Evolutionary conservation across 2,888 invertebrate species (phyloP), one percentile per base, ranked within the genome.

Genomic region (Timema cristinae): DNA sequence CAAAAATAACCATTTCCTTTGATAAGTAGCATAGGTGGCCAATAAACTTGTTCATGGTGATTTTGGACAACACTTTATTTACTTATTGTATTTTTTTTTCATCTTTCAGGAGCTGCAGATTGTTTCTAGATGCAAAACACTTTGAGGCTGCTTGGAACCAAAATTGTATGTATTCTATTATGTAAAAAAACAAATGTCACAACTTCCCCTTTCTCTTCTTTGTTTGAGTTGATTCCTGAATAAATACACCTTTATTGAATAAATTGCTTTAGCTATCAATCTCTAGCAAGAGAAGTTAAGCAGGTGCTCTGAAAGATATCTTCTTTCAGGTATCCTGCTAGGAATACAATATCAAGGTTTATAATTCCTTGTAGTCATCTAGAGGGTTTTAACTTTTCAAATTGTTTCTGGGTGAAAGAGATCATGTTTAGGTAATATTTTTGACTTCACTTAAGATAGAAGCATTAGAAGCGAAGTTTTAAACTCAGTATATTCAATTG

Each of bases 321-420:
- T n/a, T n/a, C n/a, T n/a, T n/a, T n/a, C n/a, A n/a, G n/a, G n/a
- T n/a, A n/a, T n/a, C n/a, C n/a, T n/a, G n/a, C n/a, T n/a, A n/a
- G n/a, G n/a, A n/a, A n/a, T n/a, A 32, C 7, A n/a, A 7, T 66
- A 32, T 13, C 7, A 32, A 8, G 32, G 9, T 66, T 16, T n/a
- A n/a, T 66, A 66, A 66, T 66, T 66, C 32, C 48, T 66, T 66
- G 66, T 66, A 66, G 66, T 66, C 66, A 66, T 66, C 13, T 66
- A n/a, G n/a, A n/a, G 47, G 66, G 66, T 66, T 66, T 47, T 10
- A 66, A 47, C 7, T 8, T 7, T 66, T 66, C 16, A 66, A 7
- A 49, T 16, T 66, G 48, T 66, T 66, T 66, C 47, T 66, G 66
- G 10, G 7, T n/a, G n/a, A n/a, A n/a, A 66, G 8, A n/a, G 48